A percentile compares a stretch with the other conserved stretches of the same genome.
Conservation (phyloP, 2,113 vertebrate species). For the Crotalus helleri region DNA sequence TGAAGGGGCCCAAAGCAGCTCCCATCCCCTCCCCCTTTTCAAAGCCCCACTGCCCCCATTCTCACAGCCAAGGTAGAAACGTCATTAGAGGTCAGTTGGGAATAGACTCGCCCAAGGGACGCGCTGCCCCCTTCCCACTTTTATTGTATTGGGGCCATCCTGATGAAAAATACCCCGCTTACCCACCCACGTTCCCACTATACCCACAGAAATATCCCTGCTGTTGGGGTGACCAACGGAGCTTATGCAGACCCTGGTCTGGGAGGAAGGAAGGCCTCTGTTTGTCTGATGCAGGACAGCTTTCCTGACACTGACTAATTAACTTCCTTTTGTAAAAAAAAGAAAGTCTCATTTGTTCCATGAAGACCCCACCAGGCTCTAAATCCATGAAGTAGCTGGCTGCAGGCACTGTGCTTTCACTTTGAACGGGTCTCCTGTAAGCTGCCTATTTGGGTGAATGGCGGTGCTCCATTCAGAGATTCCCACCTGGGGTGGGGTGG, state of each 20-base stretch:
- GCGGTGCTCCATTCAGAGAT: not conserved
- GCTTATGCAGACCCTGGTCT: not conserved
- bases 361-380: not conserved
- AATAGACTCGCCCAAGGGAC: not conserved
- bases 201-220: not conserved
- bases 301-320: not conserved
- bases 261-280: not conserved
- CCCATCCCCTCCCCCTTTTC: not conserved
- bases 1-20: not conserved
- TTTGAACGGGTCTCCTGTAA: not conserved
- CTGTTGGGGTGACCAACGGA: not conserved
- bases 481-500: no score
- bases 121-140: accelerated
- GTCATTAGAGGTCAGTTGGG: not conserved
- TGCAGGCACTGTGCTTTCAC: not conserved
- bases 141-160: not conserved
- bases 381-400: not conserved
- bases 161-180: not conserved
- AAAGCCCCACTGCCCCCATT: not conserved
- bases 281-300: not conserved
- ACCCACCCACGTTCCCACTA: not conserved
- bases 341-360: not conserved
- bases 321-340: not conserved
- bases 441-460: not conserved
- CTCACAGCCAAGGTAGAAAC: not conserved